Evolutionary conservation across 2,888 invertebrate species (phyloP), one percentile per base, ranked within the genome.

Genomic region (Agonopterix arenella): DNA sequence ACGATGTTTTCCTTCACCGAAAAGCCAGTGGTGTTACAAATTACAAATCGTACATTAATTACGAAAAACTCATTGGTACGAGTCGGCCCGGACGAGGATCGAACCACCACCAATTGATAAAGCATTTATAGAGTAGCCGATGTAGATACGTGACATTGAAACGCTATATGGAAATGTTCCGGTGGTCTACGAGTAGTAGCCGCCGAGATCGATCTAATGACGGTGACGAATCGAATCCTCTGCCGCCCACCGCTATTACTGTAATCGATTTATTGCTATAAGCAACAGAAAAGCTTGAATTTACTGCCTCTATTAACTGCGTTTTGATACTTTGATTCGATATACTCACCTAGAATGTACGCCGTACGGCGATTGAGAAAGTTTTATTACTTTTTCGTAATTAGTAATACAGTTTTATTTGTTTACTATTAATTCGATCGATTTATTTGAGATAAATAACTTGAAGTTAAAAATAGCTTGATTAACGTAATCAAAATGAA

Each of bases 231-330:
- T 84, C 70, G 67, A 59, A 68, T 63, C 66, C 11, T 63, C 70
- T 61, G 65, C 74, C 68, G 70, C 73, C 70, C 68, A 67, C 70
- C 59, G 68, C 72, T 66, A 79, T 81, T 76, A 80, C 73, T 70
- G 71, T 79, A 84, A 82, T 84, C 76, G 73, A 72, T 84, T 83
- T 80, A 82, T 79, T 76, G 75, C 76, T 71, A 71, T 68, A 67
- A 65, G 70, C 71, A 69, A 76, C 73, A 75, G 59, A 64, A 75
- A 73, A 72, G 68, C 64, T 69, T 65, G 68, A 72, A 72, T 81
- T 71, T 65, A 72, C 69, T 68, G 56, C 68, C 62, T 62, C 69
- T 62, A 75, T 79, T 79, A 79, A 69, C 56, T 53, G 58, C 58
- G 61, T 60, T 65, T 61, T 59, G 58, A 55, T 50, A 56, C 56